These are phyloP conservation scores for Drosophila lutescens DNA, from an alignment of 2,888 invertebrate genomes.

Conservation along the genomic window DNA sequence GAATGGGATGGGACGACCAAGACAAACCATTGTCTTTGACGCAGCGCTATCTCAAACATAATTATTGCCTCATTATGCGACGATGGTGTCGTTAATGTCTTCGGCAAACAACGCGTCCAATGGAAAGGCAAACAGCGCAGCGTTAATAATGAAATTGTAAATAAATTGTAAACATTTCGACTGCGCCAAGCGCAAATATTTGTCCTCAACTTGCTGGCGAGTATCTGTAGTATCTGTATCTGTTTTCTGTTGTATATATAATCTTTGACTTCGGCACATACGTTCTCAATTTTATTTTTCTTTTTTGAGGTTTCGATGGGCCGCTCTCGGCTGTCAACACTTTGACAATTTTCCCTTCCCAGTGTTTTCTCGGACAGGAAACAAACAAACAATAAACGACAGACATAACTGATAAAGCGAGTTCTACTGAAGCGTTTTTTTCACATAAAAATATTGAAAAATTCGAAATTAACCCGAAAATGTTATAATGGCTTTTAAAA, in stretches of 20 bases:
- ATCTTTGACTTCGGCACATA: slow-evolving; percentile 41
- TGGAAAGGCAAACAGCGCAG: slow-evolving; percentile 45
- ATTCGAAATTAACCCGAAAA: slow-evolving; percentile 34
- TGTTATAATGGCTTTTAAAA: slow-evolving; percentile 49
- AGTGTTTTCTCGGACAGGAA: slow-evolving; percentile 35
- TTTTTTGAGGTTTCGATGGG: slow-evolving; percentile 29
- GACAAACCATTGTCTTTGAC: slow-evolving; percentile 45
- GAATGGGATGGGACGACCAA: slow-evolving; percentile 7
- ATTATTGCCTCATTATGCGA: slow-evolving; percentile 71
- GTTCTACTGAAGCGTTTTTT: slow-evolving; percentile 26
- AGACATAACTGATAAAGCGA: slow-evolving; percentile 57
- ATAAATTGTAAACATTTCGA: slow-evolving; percentile 72
- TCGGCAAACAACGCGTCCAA: slow-evolving; percentile 54
- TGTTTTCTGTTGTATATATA: slow-evolving; percentile 19
- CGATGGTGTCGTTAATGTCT: slow-evolving; percentile 60
- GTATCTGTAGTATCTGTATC: slow-evolving; percentile 24
- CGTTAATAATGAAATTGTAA: slow-evolving; percentile 73
- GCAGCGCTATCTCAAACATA: slow-evolving; percentile 51
- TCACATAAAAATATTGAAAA: slow-evolving; percentile 37
- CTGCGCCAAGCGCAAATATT: slow-evolving; percentile 65
- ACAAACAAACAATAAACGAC: slow-evolving; percentile 55
- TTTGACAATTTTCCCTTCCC: slow-evolving; percentile 59
- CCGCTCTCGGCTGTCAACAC: slow-evolving; percentile 66
- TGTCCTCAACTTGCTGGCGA: slow-evolving; percentile 44
- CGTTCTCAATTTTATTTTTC: slow-evolving; percentile 45